Base-by-base conservation (phyloP, 2,797 vertebrate species). In the Botia kubotai region DNA sequence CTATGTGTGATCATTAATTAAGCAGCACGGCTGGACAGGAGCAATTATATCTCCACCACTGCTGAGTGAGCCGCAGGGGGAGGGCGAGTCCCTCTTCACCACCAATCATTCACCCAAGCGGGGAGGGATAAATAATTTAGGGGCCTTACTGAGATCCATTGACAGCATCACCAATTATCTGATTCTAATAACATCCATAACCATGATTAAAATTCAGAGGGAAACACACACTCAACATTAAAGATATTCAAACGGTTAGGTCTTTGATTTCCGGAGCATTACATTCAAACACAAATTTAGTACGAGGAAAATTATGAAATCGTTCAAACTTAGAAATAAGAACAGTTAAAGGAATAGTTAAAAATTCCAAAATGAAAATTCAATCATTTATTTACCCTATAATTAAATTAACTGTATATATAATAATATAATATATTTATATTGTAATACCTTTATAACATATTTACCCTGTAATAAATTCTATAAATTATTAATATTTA, bases 121-220 rank as follows among this genome's bases (percentile, higher is more conserved):
- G 87, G 89, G 87, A 89, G 84, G 86, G 84, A 83, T 92, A 81
- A 90, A 93, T 93, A 87, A 93, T 94, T 93, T 86, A 94, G 79
- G 23, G 53, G 76, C 86, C 86, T 90, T 79, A 73, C 87, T 88
- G 66, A 3, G 72, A 72, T 82, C 83, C 82, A 87, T 62, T 68
- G 26, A 57, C 53, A 72, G 57, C 71, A 77, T 67, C 60, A 79
- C 63, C 70, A 76, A 66, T 71, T 50, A 66, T 33, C 7, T 12
- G 21, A 76, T 66, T 23, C 53, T 72, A 79, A 66, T 70, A 62
- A 52, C 29, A 62, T 67, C n/a, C 19, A 57, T 48, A 68, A 33
- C 52, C 26, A 26, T 75, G 53, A 65, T 43, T 63, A 72, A 21
- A 53, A 72, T 63, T 79, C 57, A 72, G 26, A 23, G 43, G 13